Base-by-base conservation (phyloP, 2,888 invertebrate genomes). In the Cecidostiba fungosa region DNA sequence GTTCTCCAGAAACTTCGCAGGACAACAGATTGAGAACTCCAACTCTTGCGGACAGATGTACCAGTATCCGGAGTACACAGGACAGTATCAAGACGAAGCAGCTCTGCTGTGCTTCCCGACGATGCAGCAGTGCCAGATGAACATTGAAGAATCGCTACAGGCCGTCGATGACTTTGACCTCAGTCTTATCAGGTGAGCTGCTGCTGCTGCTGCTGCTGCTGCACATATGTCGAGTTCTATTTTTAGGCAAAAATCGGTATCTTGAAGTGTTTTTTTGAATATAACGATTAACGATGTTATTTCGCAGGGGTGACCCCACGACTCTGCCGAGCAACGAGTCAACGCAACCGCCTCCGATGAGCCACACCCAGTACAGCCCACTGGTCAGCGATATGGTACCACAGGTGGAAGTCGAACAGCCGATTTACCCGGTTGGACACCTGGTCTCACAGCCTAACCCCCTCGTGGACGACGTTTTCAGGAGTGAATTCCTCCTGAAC, bases 101-200 rank as follows among this genome's bases (percentile, higher is more conserved):
- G 83, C 83, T 1, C 76, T 85, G 5, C 70, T 85, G 1, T 81
- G 74, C 54, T 85, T 85, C 29, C 81, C 87, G 29, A 81, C 82
- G 12, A n/a, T 86, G 0, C 83, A 83, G 3, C 85, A 87, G 26
- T 85, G 81, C 4, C 88, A 89, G 66, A 69, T 83, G 29, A 47
- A 85, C 16, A 74, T 85, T 54, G 84, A 87, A 29, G 77, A 84
- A 26, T 72, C 84, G 14, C 79, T 88, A 0, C 88, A 91, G 69
- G 87, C 89, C 4, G 89, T 90, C 19, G 92, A 93, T 6, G 92
- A 93, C 62, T 93, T 93, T 74, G 93, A 93, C 73, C 89, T 93
- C 14, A 92, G 92, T 79, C 87, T 91, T 3, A 92, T 93, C 36
- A 89, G 87, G 86, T 86, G 39, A 19, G 26, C 10, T n/a, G n/a